These are phyloP conservation scores for Lithophane leautieri DNA, from an alignment of 2,888 invertebrate species.

Conservation along the genomic window DNA sequence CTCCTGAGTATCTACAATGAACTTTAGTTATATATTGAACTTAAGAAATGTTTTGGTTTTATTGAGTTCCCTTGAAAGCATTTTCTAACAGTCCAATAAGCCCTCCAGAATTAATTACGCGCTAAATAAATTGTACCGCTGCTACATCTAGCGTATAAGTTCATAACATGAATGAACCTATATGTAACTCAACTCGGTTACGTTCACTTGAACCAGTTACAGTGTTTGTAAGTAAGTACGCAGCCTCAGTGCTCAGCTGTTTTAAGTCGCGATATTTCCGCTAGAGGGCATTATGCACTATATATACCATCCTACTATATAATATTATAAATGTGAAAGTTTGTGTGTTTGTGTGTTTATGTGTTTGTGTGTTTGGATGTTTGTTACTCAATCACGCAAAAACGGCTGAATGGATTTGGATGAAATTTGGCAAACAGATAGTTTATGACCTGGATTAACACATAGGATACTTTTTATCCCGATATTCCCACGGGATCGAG, in stretches of 20 bases:
- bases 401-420: too few species aligned
- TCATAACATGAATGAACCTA: conserved; percentile 24
- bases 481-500: too few species aligned
- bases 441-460: too few species aligned
- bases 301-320: too few species aligned
- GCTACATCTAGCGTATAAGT: conserved; percentile 53
- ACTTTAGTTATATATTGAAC: neutral
- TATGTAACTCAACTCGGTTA: conserved; percentile 6
- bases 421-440: too few species aligned
- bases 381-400: too few species aligned
- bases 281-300: conserved; percentile 48
- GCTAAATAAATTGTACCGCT: neutral
- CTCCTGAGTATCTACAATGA: neutral
- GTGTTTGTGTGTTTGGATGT: too few species aligned
- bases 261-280: conserved; percentile 13
- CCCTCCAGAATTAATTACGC: neutral
- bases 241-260: neutral
- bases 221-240: neutral
- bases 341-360: too few species aligned
- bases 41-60: neutral
- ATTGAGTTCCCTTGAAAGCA: neutral
- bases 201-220: conserved; percentile 28
- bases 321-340: too few species aligned
- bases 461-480: too few species aligned
- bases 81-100: neutral